A percentile compares a stretch with the other conserved stretches of the same genome.
phyloP scores from a whole-genome alignment of 2,888 invertebrate genomes.

The Ennomos quercinarius region DNA sequence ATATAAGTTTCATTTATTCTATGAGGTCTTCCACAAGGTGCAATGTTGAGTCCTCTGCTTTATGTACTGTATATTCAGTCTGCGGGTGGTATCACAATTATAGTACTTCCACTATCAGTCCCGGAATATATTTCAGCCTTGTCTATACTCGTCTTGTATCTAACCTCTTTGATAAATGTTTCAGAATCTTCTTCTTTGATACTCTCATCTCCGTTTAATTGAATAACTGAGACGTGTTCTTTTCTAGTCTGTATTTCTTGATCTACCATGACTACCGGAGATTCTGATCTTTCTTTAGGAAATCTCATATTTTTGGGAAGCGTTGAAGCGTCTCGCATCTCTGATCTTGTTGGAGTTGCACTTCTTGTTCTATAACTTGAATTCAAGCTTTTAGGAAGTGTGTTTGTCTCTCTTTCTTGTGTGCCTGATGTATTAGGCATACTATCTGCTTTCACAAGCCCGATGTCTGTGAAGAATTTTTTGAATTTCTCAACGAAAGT shows the following conservation, averaged over 20 bases:
- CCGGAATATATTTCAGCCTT: constrained; percentile 70
- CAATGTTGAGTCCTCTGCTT: constrained; percentile 30
- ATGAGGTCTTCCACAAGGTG: constrained; percentile 31
- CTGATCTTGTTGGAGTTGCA: constrained; percentile 60
- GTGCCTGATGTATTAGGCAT: constrained; percentile 41
- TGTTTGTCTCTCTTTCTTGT: constrained; percentile 50
- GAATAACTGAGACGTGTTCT: constrained; percentile 75
- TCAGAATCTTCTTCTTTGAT: constrained; percentile 61
- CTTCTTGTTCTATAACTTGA: constrained; percentile 71
- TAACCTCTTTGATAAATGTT: constrained; percentile 62
- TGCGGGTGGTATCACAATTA: constrained; percentile 76
- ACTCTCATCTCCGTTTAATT: constrained; percentile 72
- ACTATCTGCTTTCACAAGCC: constrained; percentile 68
- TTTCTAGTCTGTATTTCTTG: constrained; percentile 56
- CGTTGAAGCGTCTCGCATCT: constrained; percentile 69
- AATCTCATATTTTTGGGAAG: constrained; percentile 81
- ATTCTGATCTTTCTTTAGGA: constrained; percentile 71
- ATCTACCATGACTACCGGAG: constrained; percentile 55
- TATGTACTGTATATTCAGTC: constrained; percentile 59
- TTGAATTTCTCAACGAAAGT: constrained; percentile 80
- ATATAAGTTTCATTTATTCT: constrained; percentile 9
- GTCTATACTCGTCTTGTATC: constrained; percentile 68
- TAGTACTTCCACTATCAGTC: constrained; percentile 76
- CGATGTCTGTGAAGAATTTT: constrained; percentile 77
- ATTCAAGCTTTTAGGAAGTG: constrained; percentile 70